Evolutionary conservation across 2,888 invertebrate genomes (phyloP).

Genomic region (Malthinus flaveolus): DNA sequence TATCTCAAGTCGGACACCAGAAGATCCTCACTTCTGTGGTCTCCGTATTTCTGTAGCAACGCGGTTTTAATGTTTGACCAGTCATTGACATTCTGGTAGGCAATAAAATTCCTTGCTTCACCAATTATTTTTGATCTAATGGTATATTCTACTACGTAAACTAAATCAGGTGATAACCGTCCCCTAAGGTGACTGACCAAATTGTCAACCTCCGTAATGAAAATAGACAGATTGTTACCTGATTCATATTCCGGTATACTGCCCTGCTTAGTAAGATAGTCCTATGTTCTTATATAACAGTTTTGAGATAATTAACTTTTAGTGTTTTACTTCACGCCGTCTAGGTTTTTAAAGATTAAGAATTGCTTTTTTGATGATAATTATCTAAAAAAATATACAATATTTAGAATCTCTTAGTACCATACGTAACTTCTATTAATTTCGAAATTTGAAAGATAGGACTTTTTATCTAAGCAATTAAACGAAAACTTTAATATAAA

Average conservation of each 20-base stretch:
- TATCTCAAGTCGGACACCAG: no score
- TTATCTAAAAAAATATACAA: neutral
- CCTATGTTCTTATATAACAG: neutral
- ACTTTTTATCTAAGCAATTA: neutral
- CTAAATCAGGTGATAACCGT: slow-evolving; percentile 3
- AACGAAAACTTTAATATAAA: neutral
- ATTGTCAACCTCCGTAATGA: slow-evolving; percentile 13
- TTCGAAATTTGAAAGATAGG: neutral
- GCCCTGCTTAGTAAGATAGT: neutral
- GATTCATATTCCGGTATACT: slow-evolving; percentile 10
- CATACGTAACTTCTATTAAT: neutral
- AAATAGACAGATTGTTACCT: slow-evolving; percentile 11
- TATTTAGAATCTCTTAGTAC: neutral
- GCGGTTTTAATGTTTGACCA: slow-evolving; percentile 1
- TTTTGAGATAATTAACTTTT: neutral
- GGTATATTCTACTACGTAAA: slow-evolving; percentile 9
- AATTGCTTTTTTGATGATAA: neutral
- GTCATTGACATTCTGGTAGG: slow-evolving; percentile 3
- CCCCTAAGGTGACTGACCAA: slow-evolving; percentile 4
- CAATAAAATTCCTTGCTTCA: slow-evolving; percentile 10
- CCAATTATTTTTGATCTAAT: slow-evolving; percentile 12
- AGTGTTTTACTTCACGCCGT: neutral
- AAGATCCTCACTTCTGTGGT: slow-evolving; percentile 7
- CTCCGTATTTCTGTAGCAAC: slow-evolving; percentile 14
- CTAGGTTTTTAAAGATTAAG: neutral